These are phyloP conservation scores for Tapirus indicus DNA, from an alignment of 2,797 vertebrate species.

Conservation along the genomic window DNA sequence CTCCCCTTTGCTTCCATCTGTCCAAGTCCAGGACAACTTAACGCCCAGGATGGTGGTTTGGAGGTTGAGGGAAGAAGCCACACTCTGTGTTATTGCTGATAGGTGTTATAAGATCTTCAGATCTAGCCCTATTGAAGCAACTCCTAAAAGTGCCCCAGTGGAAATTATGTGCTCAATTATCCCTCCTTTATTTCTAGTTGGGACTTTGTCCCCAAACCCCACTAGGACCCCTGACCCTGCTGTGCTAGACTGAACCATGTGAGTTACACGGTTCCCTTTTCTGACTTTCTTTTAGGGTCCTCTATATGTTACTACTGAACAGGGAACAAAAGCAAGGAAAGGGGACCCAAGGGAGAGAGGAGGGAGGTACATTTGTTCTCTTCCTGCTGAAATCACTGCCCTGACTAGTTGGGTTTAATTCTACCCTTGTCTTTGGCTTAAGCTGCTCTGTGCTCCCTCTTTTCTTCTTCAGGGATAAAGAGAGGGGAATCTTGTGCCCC, in stretches of 20 bases:
- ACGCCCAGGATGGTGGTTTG: slow-evolving; percentile 29
- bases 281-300: not conserved
- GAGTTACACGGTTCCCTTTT: not conserved
- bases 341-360: not conserved
- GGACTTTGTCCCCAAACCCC: not conserved
- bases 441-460: not conserved
- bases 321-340: slow-evolving; percentile 37
- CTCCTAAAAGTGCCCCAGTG: not conserved
- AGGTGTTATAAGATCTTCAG: slow-evolving; percentile 19
- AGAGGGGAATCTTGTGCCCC: not conserved
- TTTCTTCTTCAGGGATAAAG: slow-evolving; percentile 51
- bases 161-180: not conserved
- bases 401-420: not conserved
- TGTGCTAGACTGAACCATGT: not conserved
- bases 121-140: slow-evolving; percentile 9
- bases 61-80: not conserved
- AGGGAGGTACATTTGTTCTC: slow-evolving; percentile 1
- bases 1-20: slow-evolving; percentile 11
- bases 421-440: slow-evolving; percentile 35
- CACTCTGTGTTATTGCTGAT: not conserved
- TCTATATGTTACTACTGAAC: slow-evolving; percentile 11
- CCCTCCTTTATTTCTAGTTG: slow-evolving; percentile 41
- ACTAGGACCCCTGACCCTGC: not conserved
- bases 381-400: not conserved
- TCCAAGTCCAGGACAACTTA: not conserved